Conservation (phyloP, 1,140 invertebrate genomes). For the Bombus turneri region DNA sequence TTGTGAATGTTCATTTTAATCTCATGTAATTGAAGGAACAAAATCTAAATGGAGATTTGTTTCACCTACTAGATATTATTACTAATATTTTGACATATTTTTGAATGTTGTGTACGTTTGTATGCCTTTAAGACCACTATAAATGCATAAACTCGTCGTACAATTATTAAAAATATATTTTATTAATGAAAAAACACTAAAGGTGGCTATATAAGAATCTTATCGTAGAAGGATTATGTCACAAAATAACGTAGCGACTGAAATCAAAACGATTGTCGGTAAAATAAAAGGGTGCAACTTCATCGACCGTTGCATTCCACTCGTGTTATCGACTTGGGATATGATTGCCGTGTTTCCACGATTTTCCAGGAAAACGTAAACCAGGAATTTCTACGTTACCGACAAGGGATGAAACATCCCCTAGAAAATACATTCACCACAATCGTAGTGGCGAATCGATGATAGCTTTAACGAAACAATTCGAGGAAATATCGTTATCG, state of each 20-base stretch:
- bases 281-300: neutral
- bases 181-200: too few relatives aligned
- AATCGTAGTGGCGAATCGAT: neutral
- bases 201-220: neutral
- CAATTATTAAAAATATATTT: too few relatives aligned
- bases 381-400: slow-evolving; percentile 65
- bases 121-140: too few relatives aligned
- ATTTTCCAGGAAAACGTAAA: slow-evolving; percentile 46
- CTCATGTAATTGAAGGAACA: too few relatives aligned
- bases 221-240: neutral
- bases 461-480: neutral
- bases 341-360: slow-evolving; percentile 36
- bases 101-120: too few relatives aligned
- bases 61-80: too few relatives aligned
- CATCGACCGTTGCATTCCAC: neutral
- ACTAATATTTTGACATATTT: too few relatives aligned
- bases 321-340: slow-evolving; percentile 54
- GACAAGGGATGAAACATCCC: slow-evolving; percentile 55
- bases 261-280: neutral
- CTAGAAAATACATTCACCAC: neutral
- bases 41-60: too few relatives aligned
- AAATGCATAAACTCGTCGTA: too few relatives aligned
- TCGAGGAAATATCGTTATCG: neutral
- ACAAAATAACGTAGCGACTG: neutral
- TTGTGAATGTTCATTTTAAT: too few relatives aligned